These are phyloP conservation scores for Caenorhabditis sp. DNA, from an alignment of 2,888 invertebrate species.

Conservation along the genomic window DNA sequence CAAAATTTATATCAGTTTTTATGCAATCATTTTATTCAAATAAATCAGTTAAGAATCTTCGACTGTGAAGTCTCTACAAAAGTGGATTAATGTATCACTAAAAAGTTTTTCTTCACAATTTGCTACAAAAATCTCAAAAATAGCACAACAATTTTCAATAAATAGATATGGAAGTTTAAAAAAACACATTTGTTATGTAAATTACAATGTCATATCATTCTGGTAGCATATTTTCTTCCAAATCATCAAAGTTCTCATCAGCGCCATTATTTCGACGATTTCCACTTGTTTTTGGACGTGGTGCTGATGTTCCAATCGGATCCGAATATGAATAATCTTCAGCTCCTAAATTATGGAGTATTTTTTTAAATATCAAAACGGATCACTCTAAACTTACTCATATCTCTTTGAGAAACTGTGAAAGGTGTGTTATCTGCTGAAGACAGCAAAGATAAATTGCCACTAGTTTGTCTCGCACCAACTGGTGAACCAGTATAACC, in stretches of 20 bases:
- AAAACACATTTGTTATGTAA: too few relatives aligned
- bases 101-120: too few relatives aligned
- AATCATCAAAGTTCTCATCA: conserved; percentile 81
- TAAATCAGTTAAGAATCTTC: too few relatives aligned
- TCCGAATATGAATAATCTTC: conserved; percentile 72
- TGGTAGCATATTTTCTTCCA: conserved; percentile 81
- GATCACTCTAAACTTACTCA: conserved; percentile 41
- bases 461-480: conserved; percentile 19
- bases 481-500: conserved; percentile 7
- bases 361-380: too few relatives aligned
- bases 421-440: conserved; percentile 40
- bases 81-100: too few relatives aligned
- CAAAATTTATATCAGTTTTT: too few relatives aligned
- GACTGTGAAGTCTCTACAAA: too few relatives aligned
- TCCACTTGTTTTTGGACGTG: conserved; percentile 73
- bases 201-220: too few relatives aligned
- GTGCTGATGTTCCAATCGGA: conserved; percentile 73
- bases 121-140: too few relatives aligned
- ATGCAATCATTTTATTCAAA: too few relatives aligned
- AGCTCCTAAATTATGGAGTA: conserved; percentile 25
- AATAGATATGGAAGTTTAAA: too few relatives aligned
- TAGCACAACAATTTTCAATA: too few relatives aligned
- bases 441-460: conserved; percentile 33
- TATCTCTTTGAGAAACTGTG: conserved; percentile 49
- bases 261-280: conserved; percentile 72